Evolutionary conservation across 2,888 invertebrate genomes (phyloP).

Genomic region (Abrostola tripartita): DNA sequence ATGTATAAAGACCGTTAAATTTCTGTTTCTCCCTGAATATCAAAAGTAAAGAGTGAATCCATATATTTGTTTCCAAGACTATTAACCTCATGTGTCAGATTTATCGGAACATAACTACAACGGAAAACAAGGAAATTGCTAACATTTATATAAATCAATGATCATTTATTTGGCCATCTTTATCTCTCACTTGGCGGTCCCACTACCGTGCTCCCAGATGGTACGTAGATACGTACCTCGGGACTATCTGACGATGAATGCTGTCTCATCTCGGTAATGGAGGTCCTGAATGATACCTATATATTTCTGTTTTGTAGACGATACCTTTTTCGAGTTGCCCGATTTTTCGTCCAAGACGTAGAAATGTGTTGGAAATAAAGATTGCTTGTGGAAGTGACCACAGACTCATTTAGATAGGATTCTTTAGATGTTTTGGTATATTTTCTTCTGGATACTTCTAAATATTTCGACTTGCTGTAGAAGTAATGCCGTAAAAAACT

Average conservation of each 20-base stretch:
- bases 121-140: neutral
- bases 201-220: conserved; percentile 7
- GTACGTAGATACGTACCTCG: conserved; percentile 4
- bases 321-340: neutral
- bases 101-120: neutral
- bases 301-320: neutral
- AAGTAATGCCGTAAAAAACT: no score
- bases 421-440: no score
- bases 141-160: neutral
- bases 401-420: neutral
- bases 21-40: no score
- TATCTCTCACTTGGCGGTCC: conserved; percentile 15
- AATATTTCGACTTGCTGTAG: no score
- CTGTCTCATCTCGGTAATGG: conserved; percentile 37
- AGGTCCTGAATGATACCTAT: conserved; percentile 12
- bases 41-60: no score
- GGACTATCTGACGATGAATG: conserved; percentile 25
- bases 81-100: no score
- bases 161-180: neutral
- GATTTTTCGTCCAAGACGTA: neutral
- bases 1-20: no score
- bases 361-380: neutral
- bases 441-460: no score
- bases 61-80: neutral
- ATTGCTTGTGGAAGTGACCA: neutral